Base-by-base conservation (phyloP, 2,888 invertebrate species). In the Aporophyla nigra region DNA sequence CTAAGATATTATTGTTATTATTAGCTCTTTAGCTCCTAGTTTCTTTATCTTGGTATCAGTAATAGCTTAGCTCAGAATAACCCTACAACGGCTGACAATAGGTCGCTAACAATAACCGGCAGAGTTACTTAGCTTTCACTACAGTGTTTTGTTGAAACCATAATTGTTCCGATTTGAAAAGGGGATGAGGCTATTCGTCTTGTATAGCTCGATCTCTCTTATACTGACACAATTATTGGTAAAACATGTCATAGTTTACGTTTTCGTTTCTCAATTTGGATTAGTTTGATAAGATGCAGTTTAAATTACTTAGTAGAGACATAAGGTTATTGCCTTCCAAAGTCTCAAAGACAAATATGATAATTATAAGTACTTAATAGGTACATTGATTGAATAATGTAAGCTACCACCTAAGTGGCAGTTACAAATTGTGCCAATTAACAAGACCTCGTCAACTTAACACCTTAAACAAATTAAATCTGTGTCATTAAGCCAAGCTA, bases 361-460 rank as follows among this genome's bases (percentile, higher is more conserved):
- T 33, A 24, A 5, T 12, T 27, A 19, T 24, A 62, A 24, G 16
- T 14, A 78, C 5, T n/a, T 33, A 66, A 49, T 40, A 43, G 43
- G 43, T 12, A 27, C 1, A 49, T 43, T 46, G 19, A 59, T 71
- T 63, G 24, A 79, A 65, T n/a, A 74, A 66, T 54, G 16, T 43
- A 14, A 24, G 49, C 14, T 40, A 12, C 1, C 9, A 43, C 43
- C 43, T 56, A 56, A 21, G 24, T 51, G 54, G n/a, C 54, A 14
- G 10, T 10, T 43, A 78, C 21, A 74, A 67, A 74, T 74, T 54
- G 10, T 14, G 24, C 24, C 21, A 67, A 66, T 62, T 66, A 81
- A 56, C 49, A 33, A 49, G 14, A 12, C 10, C n/a, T 65, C 49
- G 46, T 80, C 21, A 72, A 53, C 14, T 24, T 63, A 58, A 53